Percentiles rank a stretch among this genome's conserved stretches.
phyloP scores from a whole-genome alignment of 53 echinoderm and acorn worm genomes.

The Patiria pectinifera region DNA sequence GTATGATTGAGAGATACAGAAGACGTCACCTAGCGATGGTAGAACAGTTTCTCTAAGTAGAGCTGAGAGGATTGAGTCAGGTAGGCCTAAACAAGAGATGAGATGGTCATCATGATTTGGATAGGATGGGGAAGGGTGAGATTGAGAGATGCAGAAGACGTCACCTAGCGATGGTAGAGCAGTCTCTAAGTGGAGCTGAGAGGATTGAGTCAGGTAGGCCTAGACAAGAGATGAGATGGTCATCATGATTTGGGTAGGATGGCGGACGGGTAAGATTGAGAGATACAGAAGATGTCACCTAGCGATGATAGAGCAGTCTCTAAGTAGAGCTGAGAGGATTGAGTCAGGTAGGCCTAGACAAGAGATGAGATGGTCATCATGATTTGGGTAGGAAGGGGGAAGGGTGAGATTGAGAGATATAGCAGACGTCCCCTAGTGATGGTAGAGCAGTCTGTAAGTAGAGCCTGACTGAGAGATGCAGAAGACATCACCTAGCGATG shows the following conservation, averaged over 20 bases:
- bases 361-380: background rate
- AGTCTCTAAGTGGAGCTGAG: conserved; percentile 97
- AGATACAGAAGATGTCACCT: conserved; percentile 92
- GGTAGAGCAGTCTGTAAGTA: conserved; percentile 96
- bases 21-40: conserved; percentile 96
- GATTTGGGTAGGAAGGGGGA: conserved; percentile 23
- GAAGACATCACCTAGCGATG: conserved; percentile 92
- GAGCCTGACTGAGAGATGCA: conserved; percentile 70
- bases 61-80: conserved; percentile 97
- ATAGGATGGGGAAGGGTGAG: conserved; percentile 68
- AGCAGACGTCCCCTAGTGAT: conserved; percentile 92
- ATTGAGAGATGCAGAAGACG: conserved; percentile 90
- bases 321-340: conserved; percentile 96
- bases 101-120: background rate
- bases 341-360: conserved; percentile 87
- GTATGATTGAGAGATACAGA: conserved; percentile 42
- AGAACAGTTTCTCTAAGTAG: conserved; percentile 92
- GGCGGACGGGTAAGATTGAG: conserved; percentile 87
- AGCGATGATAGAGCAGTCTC: conserved; percentile 93
- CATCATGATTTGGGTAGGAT: too few species aligned
- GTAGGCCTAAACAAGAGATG: conserved; percentile 68
- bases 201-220: conserved; percentile 96
- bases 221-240: conserved; percentile 2
- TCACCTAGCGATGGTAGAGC: conserved; percentile 94
- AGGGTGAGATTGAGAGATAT: conserved; percentile 44